Evolutionary conservation across 2,113 vertebrate species (phyloP), one percentile per base, ranked within the genome.

Genomic region (Apistogramma diplotaenia): DNA sequence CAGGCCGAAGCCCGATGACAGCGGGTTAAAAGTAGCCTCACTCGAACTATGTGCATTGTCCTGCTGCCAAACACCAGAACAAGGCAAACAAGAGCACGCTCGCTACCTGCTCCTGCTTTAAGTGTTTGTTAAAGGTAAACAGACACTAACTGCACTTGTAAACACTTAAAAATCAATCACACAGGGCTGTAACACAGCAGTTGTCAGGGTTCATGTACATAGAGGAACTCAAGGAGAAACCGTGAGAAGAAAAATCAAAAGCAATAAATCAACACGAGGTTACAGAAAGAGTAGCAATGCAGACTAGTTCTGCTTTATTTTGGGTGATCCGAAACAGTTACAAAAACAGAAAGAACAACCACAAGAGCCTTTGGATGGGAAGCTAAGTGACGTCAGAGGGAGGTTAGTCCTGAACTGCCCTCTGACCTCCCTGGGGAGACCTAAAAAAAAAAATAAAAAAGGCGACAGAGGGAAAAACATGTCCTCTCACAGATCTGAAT

Each of bases 81-180:
- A 86, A 74, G 9, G 73, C 85, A 89, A 87, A 93, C 61, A 89
- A 8, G 11, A 29, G 65, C 90, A 78, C 76, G 18, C 88, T 75
- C 70, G 87, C 40, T 53, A 55, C 76, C 59, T 61, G 79, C 79
- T 82, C 58, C 82, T 74, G 77, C 71, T 82, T 74, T 3, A 46
- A 87, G 72, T 89, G 85, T 89, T 89, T 88, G 89, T 76, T 55
- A 55, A 84, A 85, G 78, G 83, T 83, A 86, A 89, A 92, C 81
- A 87, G 73, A 88, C 85, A 60, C 78, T 60, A 59, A 71, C 25
- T 7, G 33, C 84, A 67, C 78, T 71, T 35, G 75, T 79, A 85
- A 84, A 87, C 70, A 84, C 82, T 88, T 80, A 59, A 76, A 78
- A 76, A 74, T 4, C 81, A 83, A 76, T 76, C 55, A 62, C 16